These are phyloP conservation scores for Batillaria attramentaria DNA, from an alignment of 1,140 invertebrate species.

Conservation along the genomic window DNA sequence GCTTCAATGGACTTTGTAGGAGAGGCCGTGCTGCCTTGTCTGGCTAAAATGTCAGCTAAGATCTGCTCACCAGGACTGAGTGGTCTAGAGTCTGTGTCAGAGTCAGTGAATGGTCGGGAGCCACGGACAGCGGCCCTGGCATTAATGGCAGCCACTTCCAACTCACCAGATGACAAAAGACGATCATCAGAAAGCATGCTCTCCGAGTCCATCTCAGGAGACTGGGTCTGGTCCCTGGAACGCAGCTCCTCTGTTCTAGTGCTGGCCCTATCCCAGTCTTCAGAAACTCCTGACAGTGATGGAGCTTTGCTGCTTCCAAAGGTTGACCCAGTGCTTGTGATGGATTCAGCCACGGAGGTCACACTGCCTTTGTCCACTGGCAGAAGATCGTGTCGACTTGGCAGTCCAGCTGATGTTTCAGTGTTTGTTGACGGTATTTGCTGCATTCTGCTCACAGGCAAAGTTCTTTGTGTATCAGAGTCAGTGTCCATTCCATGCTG, in stretches of 20 bases:
- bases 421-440: neutral
- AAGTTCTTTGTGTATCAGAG: too few species aligned
- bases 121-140: slow-evolving; percentile 3
- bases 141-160: slow-evolving; percentile 24
- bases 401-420: too few species aligned
- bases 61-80: slow-evolving; percentile 30
- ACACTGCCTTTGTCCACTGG: neutral
- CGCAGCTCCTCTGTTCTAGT: neutral
- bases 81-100: neutral
- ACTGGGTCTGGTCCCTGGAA: neutral
- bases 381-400: neutral
- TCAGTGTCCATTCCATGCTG: too few species aligned
- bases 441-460: too few species aligned
- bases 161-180: slow-evolving; percentile 27
- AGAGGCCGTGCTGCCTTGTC: neutral
- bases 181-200: slow-evolving; percentile 12
- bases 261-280: too few species aligned
- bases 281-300: neutral
- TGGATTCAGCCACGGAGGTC: neutral
- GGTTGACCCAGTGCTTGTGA: neutral
- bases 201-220: neutral
- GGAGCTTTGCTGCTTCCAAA: neutral
- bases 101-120: neutral
- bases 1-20: neutral
- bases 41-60: slow-evolving; percentile 28